Conservation (phyloP, 2,888 invertebrate genomes). For the Drosophila neoperkinsi region DNA sequence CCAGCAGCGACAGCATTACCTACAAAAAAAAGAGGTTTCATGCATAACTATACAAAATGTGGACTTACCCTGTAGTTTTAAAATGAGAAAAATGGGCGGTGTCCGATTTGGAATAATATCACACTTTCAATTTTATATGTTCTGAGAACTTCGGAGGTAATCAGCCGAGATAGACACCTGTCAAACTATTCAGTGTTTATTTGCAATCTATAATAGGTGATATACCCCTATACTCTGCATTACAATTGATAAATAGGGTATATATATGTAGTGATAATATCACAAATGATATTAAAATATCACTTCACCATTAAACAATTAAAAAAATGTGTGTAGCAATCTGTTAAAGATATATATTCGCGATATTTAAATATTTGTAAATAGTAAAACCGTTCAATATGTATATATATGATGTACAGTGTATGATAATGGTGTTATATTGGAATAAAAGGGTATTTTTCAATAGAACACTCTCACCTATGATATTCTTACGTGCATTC, state of each 20-base stretch:
- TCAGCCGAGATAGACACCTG: not conserved
- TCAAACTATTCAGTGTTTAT: not conserved
- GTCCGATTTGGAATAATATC: too few relatives aligned
- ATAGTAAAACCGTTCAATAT: not conserved
- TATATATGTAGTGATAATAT: not conserved
- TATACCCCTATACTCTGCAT: not conserved
- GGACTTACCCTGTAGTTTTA: not conserved
- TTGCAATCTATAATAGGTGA: not conserved
- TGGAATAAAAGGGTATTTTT: conserved; percentile 2
- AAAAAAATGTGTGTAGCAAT: not conserved
- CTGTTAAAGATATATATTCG: not conserved
- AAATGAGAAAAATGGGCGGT: not conserved
- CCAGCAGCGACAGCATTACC: not conserved
- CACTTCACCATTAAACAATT: not conserved
- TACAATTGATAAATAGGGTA: not conserved
- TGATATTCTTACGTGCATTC: not conserved
- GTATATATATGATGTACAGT: too few relatives aligned
- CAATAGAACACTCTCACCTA: not conserved
- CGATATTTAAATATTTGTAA: not conserved
- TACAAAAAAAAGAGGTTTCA: conserved; percentile 1
- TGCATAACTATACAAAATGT: not conserved
- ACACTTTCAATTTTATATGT: not conserved
- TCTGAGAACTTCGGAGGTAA: not conserved
- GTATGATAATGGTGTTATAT: not conserved
- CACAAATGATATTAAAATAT: not conserved